Evolutionary conservation across 2,113 vertebrate species (phyloP).

Genomic region (Corydoras maculifer): DNA sequence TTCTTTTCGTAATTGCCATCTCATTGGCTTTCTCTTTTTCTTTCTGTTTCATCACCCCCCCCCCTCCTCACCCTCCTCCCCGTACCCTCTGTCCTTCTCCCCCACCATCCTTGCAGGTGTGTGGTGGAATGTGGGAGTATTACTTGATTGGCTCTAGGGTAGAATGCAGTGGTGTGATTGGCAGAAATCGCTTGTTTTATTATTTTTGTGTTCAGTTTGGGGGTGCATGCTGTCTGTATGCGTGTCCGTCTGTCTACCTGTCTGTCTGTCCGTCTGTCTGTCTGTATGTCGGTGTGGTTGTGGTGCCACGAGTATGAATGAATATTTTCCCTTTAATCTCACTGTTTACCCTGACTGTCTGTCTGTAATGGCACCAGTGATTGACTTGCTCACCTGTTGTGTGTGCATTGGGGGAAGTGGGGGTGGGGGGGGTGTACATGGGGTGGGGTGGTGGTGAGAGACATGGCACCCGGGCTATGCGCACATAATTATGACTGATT

Average conservation of each 20-base stretch:
- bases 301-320: slow-evolving; percentile 32
- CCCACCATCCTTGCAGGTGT: slow-evolving; percentile 56
- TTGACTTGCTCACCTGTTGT: slow-evolving; percentile 53
- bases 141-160: slow-evolving; percentile 62
- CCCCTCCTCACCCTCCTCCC: background rate
- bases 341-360: slow-evolving; percentile 54
- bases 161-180: slow-evolving; percentile 67
- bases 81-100: slow-evolving; percentile 44
- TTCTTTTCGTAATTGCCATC: background rate
- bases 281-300: slow-evolving; percentile 40
- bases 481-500: slow-evolving; percentile 42
- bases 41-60: background rate
- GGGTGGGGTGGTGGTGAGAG: slow-evolving; percentile 21
- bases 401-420: slow-evolving; percentile 55
- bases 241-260: slow-evolving; percentile 33
- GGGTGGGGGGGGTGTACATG: slow-evolving; percentile 31
- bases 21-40: background rate
- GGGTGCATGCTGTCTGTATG: slow-evolving; percentile 51
- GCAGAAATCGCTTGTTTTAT: slow-evolving; percentile 39
- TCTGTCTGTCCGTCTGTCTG: slow-evolving; percentile 36
- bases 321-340: slow-evolving; percentile 43
- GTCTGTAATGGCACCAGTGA: slow-evolving; percentile 42
- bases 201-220: slow-evolving; percentile 37
- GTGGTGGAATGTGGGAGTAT: slow-evolving; percentile 67
- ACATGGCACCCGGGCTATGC: slow-evolving; percentile 43